A percentile compares a stretch with the other conserved stretches of the same genome.
These are phyloP conservation scores for Andricus grossulariae DNA, from an alignment of 1,140 invertebrate genomes.

Conservation along the genomic window DNA sequence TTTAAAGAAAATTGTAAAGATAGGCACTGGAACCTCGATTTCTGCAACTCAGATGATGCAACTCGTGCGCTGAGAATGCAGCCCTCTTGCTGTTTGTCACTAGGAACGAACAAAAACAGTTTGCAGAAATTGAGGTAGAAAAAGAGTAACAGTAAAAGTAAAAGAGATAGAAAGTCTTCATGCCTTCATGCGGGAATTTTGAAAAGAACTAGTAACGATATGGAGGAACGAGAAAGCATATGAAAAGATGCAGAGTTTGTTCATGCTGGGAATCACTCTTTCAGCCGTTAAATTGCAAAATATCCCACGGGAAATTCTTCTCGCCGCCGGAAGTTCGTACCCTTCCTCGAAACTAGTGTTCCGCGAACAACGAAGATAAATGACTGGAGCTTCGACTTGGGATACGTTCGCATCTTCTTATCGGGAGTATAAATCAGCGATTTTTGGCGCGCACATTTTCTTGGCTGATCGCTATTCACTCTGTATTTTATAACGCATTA, in stretches of 20 bases:
- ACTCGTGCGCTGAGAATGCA: too few relatives aligned
- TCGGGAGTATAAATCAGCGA: constrained; percentile 55
- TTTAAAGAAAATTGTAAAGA: too few relatives aligned
- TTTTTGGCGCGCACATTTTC: constrained; percentile 14
- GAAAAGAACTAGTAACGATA: not conserved
- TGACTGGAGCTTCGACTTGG: constrained; percentile 39
- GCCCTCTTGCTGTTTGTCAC: too few relatives aligned
- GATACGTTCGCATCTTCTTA: constrained; percentile 52
- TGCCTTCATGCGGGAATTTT: not conserved
- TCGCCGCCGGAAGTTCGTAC: constrained; percentile 31
- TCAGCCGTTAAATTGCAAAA: constrained; percentile 62
- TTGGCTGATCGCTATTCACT: not conserved
- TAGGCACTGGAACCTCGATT: too few relatives aligned
- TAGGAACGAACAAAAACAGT: too few relatives aligned
- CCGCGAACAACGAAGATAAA: constrained; percentile 59
- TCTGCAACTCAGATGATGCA: too few relatives aligned
- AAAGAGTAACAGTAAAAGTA: too few relatives aligned
- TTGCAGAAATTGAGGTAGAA: too few relatives aligned
- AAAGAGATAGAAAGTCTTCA: not conserved
- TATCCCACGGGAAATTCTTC: constrained; percentile 64
- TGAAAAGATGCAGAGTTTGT: constrained; percentile 26
- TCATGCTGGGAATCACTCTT: constrained; percentile 37
- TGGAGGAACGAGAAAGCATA: constrained; percentile 19
- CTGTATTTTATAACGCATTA: not conserved
- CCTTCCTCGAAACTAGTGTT: constrained; percentile 33